Base-by-base conservation (phyloP, 2,888 invertebrate genomes). In the Pegoplata infirma region DNA sequence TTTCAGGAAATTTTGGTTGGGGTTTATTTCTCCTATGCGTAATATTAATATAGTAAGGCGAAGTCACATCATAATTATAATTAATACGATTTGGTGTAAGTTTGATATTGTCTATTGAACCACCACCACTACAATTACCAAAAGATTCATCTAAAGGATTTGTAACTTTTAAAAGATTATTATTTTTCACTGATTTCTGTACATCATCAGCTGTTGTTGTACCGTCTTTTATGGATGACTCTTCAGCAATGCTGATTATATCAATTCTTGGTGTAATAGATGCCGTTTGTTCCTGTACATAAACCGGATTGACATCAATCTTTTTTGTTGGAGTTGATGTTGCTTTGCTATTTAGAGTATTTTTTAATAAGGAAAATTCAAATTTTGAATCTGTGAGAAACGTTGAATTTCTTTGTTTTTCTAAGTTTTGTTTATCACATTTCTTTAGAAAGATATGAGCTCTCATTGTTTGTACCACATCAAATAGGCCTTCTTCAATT, bases 401-500 rank as follows among this genome's bases (percentile, higher is more conserved):
- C 1, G 47, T 10, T 17, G 66, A 82, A 56, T 77, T 76, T 61
- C 77, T 46, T 77, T 82, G 76, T 80, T 83, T 67, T 80, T 82
- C n/a, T n/a, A n/a, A n/a, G n/a, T n/a, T n/a, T n/a, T n/a, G 72
- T 81, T 82, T n/a, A 80, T 83, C 82, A 28, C 82, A 86, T 71
- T 90, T 89, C 19, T 89, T 84, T 8, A 85, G 84, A 23, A 91
- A 90, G 28, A 88, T 85, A 67, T 87, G 84, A 63, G 88, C 88
- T 46, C 85, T 88, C 85, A 89, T 90, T 84, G 86, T 89, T 85
- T 88, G 89, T 82, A 91, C 92, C 10, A 94, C 92, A 25, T 93
- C 91, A 87, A 92, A 92, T 83, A 94, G 93, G 47, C 92, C 91
- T 82, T 94, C 93, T 75, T 93, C 91, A 1, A 92, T 91, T 0